Conservation (phyloP, 1,140 invertebrate genomes). For the Periplaneta americana region DNA sequence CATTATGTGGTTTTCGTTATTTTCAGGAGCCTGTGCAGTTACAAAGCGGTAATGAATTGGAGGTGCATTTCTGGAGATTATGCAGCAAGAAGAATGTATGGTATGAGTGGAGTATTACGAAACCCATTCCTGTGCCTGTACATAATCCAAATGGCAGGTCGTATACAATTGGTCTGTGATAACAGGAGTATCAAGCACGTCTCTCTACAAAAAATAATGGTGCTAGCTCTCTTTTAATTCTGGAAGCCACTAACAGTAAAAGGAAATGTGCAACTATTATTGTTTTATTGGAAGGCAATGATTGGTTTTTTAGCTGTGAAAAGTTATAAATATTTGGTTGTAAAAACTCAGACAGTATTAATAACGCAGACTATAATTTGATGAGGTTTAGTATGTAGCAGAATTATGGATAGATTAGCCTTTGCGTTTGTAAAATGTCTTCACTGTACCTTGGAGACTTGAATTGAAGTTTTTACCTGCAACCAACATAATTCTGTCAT, state of each 20-base stretch:
- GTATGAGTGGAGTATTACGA: constrained; percentile 90
- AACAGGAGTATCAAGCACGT: background rate
- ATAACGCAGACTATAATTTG: too few relatives aligned
- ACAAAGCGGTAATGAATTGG: constrained; percentile 59
- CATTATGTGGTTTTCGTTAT: too few relatives aligned
- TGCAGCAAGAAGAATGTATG: constrained; percentile 77
- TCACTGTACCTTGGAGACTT: too few relatives aligned
- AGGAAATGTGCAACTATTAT: background rate
- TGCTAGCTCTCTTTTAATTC: background rate
- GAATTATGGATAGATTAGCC: too few relatives aligned
- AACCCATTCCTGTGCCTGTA: constrained; percentile 56
- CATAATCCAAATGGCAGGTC: constrained; percentile 80
- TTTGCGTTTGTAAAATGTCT: too few relatives aligned
- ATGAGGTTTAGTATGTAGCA: too few relatives aligned
- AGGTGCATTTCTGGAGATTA: constrained; percentile 84
- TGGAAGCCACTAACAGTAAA: background rate
- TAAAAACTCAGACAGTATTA: too few relatives aligned
- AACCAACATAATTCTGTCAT: too few relatives aligned
- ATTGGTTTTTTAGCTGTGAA: background rate
- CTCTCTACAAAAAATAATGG: background rate
- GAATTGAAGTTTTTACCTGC: too few relatives aligned
- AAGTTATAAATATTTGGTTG: too few relatives aligned
- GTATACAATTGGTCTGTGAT: constrained; percentile 56
- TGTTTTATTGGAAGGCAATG: background rate
- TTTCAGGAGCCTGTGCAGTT: constrained; percentile 70